Conservation (phyloP, 2,888 invertebrate genomes). For the Tromatobia lineatoria region DNA sequence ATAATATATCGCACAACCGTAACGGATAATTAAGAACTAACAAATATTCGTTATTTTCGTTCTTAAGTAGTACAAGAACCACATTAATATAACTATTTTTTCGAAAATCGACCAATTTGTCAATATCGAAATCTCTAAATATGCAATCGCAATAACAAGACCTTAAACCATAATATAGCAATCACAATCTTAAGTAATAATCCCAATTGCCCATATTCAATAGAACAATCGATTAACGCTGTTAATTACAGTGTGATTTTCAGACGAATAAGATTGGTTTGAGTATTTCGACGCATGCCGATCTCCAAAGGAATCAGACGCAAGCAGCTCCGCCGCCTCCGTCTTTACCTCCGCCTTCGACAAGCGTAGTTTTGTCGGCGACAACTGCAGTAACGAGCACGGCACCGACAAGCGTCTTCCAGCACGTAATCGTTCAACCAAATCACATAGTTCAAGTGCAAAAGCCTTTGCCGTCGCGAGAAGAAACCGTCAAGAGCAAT, state of each 20-base stretch:
- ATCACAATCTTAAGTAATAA: background rate
- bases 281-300: slow-evolving; percentile 77
- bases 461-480: slow-evolving; percentile 78
- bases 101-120: too few species aligned
- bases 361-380: slow-evolving; percentile 81
- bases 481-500: slow-evolving; percentile 82
- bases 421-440: slow-evolving; percentile 93
- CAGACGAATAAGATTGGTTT: slow-evolving; percentile 80
- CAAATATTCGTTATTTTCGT: too few species aligned
- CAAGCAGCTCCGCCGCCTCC: slow-evolving; percentile 73
- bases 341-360: slow-evolving; percentile 74
- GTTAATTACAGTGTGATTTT: slow-evolving; percentile 50
- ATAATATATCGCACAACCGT: too few species aligned
- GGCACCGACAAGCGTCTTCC: slow-evolving; percentile 83
- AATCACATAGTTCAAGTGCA: slow-evolving; percentile 91
- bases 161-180: too few species aligned
- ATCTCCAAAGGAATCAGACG: slow-evolving; percentile 79
- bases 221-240: background rate
- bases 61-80: too few species aligned
- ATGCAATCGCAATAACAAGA: too few species aligned
- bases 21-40: too few species aligned
- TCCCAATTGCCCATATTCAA: background rate
- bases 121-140: too few species aligned
- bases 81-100: too few species aligned
- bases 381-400: slow-evolving; percentile 80